Percentiles rank a stretch among this genome's conserved stretches.
Evolutionary conservation across 2,113 vertebrate genomes (phyloP).

Genomic region (Lates calcarifer): DNA sequence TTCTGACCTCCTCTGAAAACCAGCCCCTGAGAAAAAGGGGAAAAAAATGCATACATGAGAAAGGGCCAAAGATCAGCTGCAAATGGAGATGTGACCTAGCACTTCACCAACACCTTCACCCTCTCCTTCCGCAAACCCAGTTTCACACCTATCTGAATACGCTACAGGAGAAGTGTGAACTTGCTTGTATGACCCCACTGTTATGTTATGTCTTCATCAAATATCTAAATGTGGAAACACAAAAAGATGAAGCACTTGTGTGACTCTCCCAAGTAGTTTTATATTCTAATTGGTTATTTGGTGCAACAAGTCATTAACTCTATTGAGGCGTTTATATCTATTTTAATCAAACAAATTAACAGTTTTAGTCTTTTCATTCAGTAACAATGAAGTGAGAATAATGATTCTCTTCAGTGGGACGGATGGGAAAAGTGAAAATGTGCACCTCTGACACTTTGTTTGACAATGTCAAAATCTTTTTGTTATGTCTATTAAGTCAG

Average conservation of each 20-base stretch:
- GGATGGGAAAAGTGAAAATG: conserved; percentile 16
- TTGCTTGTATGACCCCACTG: conserved; percentile 4
- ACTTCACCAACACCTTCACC: conserved; percentile 34
- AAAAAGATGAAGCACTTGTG: background rate
- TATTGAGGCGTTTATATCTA: background rate
- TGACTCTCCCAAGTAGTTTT: background rate
- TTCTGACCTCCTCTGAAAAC: background rate
- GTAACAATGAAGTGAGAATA: background rate
- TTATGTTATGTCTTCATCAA: conserved; percentile 31
- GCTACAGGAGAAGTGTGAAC: conserved; percentile 33
- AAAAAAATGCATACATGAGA: background rate
- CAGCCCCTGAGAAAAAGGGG: background rate
- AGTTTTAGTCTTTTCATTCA: conserved; percentile 1
- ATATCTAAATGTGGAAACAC: conserved; percentile 37
- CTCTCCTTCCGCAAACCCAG: conserved; percentile 19
- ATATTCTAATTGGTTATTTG: background rate
- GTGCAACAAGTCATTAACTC: background rate
- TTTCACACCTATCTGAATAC: conserved; percentile 53
- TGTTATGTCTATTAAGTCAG: conserved; percentile 14
- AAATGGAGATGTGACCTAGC: conserved; percentile 47
- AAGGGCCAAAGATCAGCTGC: conserved; percentile 31
- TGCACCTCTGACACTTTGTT: background rate
- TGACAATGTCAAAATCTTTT: conserved; percentile 11
- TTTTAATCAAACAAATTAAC: background rate
- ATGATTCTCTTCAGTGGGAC: background rate